A percentile compares a stretch with the other conserved stretches of the same genome.
Conservation (phyloP, 2,888 invertebrate species). For the Rhagonycha lutea region DNA sequence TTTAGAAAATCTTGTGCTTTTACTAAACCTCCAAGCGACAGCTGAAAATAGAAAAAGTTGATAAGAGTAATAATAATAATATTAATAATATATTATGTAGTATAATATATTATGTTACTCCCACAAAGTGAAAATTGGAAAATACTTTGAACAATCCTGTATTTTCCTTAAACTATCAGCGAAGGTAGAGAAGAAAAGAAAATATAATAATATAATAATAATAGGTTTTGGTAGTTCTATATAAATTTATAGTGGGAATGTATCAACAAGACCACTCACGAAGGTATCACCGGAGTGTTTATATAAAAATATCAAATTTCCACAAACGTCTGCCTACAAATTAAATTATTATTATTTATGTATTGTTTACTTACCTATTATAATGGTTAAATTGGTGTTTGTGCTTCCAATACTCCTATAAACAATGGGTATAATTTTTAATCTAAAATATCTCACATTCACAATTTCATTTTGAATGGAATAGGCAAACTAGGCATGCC, state of each 20-base stretch:
- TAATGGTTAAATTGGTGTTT: too few species aligned
- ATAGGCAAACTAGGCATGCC: too few species aligned
- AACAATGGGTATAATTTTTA: too few species aligned
- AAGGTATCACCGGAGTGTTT: background rate
- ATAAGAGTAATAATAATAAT: background rate
- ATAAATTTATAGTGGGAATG: background rate
- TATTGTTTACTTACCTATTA: too few species aligned
- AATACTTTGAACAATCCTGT: background rate
- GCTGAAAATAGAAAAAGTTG: background rate
- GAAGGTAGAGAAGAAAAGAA: background rate
- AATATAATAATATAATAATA: background rate
- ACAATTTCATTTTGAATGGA: too few species aligned
- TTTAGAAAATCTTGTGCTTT: background rate
- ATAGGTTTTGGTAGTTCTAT: background rate
- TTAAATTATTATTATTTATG: background rate
- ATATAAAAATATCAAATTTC: background rate
- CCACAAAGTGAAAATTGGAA: background rate
- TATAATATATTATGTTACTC: background rate
- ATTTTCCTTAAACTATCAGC: background rate
- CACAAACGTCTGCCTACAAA: background rate
- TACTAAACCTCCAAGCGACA: background rate
- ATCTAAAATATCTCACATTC: too few species aligned
- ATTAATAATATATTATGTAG: too few species aligned
- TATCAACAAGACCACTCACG: background rate
- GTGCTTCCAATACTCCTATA: too few species aligned